Evolutionary conservation across 2,113 vertebrate species (phyloP).

Genomic region (Bubalus kerabau): DNA sequence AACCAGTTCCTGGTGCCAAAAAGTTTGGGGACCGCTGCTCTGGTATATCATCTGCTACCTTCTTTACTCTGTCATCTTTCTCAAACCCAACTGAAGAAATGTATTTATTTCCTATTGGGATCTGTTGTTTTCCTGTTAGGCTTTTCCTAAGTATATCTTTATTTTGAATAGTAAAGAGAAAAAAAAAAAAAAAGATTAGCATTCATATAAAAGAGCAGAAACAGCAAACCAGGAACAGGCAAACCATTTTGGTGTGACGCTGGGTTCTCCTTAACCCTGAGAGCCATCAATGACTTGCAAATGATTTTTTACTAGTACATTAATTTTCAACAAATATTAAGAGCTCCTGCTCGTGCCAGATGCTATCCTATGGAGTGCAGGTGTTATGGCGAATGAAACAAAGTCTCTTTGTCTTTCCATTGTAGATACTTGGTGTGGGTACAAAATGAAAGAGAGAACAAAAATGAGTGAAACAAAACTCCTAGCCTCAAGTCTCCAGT

Average conservation of each 20-base stretch:
- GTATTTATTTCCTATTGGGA: neutral
- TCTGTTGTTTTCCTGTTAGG: neutral
- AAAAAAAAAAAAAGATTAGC: neutral
- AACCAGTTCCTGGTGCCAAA: neutral
- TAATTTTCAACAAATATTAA: neutral
- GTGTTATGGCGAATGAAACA: neutral
- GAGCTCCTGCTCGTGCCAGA: neutral
- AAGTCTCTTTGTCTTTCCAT: neutral
- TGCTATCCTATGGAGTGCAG: neutral
- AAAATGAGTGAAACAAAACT: neutral
- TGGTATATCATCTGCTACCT: neutral
- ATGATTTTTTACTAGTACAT: neutral
- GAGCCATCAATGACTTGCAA: neutral
- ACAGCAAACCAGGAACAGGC: neutral
- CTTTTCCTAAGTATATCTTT: neutral
- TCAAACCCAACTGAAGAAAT: neutral
- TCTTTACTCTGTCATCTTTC: neutral
- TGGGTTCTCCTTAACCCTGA: neutral
- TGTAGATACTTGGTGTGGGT: neutral
- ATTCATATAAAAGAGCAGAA: neutral
- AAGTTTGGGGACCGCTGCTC: neutral
- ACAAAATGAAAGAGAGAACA: neutral
- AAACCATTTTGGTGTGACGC: neutral
- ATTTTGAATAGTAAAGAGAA: neutral
- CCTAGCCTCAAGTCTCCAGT: neutral